Evolutionary conservation across 2,888 invertebrate genomes (phyloP), one percentile per base, ranked within the genome.

Genomic region (Priocnemis perturbator): DNA sequence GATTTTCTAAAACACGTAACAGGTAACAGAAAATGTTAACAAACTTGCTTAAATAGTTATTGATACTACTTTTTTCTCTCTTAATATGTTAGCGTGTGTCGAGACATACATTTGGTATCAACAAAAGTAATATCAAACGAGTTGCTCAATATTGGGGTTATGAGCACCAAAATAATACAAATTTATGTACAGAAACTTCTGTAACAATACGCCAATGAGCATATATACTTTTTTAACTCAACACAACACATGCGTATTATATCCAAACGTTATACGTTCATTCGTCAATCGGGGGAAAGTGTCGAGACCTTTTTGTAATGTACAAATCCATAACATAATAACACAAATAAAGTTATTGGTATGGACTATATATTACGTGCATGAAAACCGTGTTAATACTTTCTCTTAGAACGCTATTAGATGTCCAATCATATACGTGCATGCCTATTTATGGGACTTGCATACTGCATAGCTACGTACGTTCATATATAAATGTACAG

Each of bases 301-400:
- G 60, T 48, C 44, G 64, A 60, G 69, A 73, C 60, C 59, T 71
- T 67, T 72, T 19, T 62, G 45, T 37, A 62, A 67, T 57, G 44
- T 59, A 69, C 60, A 69, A 71, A 56, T 73, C 70, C 73, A 70
- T 73, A 76, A 78, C 71, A 78, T 73, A 71, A 78, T 75, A 81
- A 78, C 76, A 69, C 70, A 64, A 64, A 64, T 69, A 64, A 52
- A 48, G 59, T 50, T 55, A 63, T 69, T 66, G 50, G 30, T 64
- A 69, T 66, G 70, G 90, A 95, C 96, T 59, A 45, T 63, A 9
- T 53, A 26, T 14, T 26, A 52, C 57, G 9, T 66, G 47, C 50
- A 20, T 45, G n/a, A 50, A 9, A 50, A 50, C 19, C 19, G 37
- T 37, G 37, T 37, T 37, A 37, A 37, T 11, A 37, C 37, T 37